These are phyloP conservation scores for Eurytoma californica DNA, from an alignment of 2,888 invertebrate genomes.

Conservation along the genomic window DNA sequence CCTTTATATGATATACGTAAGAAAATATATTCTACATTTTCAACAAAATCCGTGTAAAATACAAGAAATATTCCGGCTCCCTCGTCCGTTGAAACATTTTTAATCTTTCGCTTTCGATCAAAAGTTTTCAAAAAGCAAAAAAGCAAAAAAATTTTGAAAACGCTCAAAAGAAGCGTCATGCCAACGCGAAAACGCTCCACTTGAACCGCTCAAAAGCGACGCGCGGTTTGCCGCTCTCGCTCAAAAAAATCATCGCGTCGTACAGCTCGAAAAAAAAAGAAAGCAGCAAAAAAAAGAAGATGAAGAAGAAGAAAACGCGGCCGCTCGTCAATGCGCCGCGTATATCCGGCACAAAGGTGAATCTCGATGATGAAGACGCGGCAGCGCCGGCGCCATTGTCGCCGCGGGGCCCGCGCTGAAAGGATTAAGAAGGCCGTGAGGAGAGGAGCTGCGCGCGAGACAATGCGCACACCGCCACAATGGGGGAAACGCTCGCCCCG, in stretches of 20 bases:
- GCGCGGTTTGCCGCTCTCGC: constrained; percentile 21
- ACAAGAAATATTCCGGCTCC: not conserved
- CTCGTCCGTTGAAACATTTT: not conserved
- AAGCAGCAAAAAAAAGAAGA: not conserved
- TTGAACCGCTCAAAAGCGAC: constrained; percentile 13
- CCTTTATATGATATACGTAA: no score
- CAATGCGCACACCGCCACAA: constrained; percentile 41
- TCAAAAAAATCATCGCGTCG: not conserved
- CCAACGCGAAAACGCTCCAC: not conserved
- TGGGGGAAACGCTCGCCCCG: not conserved
- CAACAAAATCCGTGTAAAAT: not conserved
- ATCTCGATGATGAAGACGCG: constrained; percentile 28
- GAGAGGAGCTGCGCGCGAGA: constrained; percentile 27
- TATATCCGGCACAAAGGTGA: no score
- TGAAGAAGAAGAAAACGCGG: not conserved
- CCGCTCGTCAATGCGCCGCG: not conserved
- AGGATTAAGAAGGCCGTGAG: constrained; percentile 52
- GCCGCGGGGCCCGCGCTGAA: constrained; percentile 27
- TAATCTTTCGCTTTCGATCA: not conserved
- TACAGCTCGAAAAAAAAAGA: not conserved
- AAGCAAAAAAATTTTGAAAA: not conserved
- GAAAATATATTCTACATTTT: no score
- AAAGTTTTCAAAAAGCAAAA: not conserved
- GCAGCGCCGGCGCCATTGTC: constrained; percentile 18
- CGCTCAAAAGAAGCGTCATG: not conserved